Base-by-base conservation (phyloP, 2,888 invertebrate genomes). In the Graphium colonna region DNA sequence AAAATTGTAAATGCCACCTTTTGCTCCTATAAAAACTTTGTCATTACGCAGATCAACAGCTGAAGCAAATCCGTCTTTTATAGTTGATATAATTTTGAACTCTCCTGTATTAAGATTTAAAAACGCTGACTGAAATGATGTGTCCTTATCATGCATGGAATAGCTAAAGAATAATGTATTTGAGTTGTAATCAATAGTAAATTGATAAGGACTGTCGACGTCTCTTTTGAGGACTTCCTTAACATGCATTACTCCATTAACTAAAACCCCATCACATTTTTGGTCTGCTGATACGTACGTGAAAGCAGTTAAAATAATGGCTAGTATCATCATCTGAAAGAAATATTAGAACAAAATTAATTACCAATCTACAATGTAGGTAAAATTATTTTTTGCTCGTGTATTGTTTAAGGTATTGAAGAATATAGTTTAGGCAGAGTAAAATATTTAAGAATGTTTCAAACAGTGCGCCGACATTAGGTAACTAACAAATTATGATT, bases 81-180 rank as follows among this genome's bases (percentile, higher is more conserved):
- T 73, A 0, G 75, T 79, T 9, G 56, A 4, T 18, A 87, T 75
- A 9, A 51, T 52, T 0, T 65, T 67, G 8, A 63, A 75, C 1
- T 70, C 68, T 31, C 72, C 68, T 0, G 72, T 79, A 51, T 77
- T 77, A 1, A 85, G 56, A 56, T 77, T 77, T 1, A 83, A 44
- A 48, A 70, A 79, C 0, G 72, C 78, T 7, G 75, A 63, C 59
- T 68, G 62, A 41, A 82, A 82, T 0, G 45, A 28, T 9, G 33
- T 5, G 0, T 48, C 28, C 7, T 49, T 53, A 3, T 21, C 17
- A 1, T 64, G 52, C 0, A 67, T 57, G 1, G 64, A 64, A 47
- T 69, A 78, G 55, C 84, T 85, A 54, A 80, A 85, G 63, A 80
- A 85, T 18, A 86, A 48, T 1, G 68, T 74, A 48, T 78, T 77